These are phyloP conservation scores for Mongoloraphidia duomilia DNA, from an alignment of 2,888 invertebrate species.

Conservation along the genomic window DNA sequence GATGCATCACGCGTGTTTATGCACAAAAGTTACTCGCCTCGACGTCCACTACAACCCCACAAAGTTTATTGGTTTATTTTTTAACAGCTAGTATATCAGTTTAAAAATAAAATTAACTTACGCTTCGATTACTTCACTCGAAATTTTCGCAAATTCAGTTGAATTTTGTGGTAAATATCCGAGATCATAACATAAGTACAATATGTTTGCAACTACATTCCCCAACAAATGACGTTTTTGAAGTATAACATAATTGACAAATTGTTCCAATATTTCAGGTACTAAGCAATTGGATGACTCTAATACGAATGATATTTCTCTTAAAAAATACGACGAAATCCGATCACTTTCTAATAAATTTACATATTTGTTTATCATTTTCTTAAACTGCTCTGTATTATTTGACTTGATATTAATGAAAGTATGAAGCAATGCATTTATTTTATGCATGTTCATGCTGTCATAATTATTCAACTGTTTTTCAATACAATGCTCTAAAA, in stretches of 20 bases:
- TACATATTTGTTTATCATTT: conserved; percentile 26
- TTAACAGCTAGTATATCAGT: too few relatives aligned
- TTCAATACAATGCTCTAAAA: conserved; percentile 24
- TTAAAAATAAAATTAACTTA: conserved; percentile 16
- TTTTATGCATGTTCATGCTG: conserved; percentile 6
- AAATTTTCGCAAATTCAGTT: conserved; percentile 26
- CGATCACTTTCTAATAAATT: conserved; percentile 18
- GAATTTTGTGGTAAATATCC: conserved; percentile 33
- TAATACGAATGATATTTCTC: conserved; percentile 31
- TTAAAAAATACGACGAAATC: conserved; percentile 32
- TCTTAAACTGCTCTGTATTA: conserved; percentile 25
- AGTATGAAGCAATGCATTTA: conserved; percentile 19
- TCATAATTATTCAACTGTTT: conserved; percentile 20
- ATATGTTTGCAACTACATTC: conserved; percentile 35
- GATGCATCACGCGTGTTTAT: too few relatives aligned
- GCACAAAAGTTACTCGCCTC: too few relatives aligned
- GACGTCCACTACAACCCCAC: too few relatives aligned
- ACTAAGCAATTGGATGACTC: conserved; percentile 27
- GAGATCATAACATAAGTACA: conserved; percentile 33
- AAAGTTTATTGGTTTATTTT: too few relatives aligned
- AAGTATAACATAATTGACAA: conserved; percentile 31
- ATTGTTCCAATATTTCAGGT: conserved; percentile 31
- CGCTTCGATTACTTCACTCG: conserved; percentile 32
- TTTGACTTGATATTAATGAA: conserved; percentile 23
- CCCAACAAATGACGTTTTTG: conserved; percentile 31